Evolutionary conservation across 2,113 vertebrate genomes (phyloP), one percentile per base, ranked within the genome.

Genomic region (Ammodytes dubius): DNA sequence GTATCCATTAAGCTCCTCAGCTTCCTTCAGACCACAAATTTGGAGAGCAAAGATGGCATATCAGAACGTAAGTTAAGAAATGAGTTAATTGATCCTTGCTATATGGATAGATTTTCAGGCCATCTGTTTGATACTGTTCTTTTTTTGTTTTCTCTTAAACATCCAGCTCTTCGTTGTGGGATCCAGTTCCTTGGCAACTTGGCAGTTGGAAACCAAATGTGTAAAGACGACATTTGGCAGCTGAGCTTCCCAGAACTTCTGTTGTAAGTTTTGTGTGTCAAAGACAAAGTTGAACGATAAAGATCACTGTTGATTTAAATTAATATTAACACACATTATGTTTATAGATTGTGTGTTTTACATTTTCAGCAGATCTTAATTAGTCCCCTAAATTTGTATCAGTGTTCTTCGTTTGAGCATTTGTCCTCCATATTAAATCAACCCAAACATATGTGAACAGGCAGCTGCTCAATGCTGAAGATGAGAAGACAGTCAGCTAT

Each of bases 181-280:
- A 95, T 99, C 70, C 98, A 99, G 91, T 98, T 99, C 92, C 95
- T 99, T 57, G 98, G 98, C 89, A 99, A 99, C 61, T 7, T 97
- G 12, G 96, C 97, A 14, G 95, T 97, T 35, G 97, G 97, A 91
- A 99, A 99, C 73, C 94, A 92, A 82, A 93, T 93, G 53, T 97
- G 96, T 74, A 97, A 99, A 95, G 93, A 97, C 45, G 92, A 94
- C 43, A 94, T 99, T 70, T 99, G 95, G 95, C 77, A 40, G 60
- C 87, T 74, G 58, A 89, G 82, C 70, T 95, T 94, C 79, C 95
- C 95, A 45, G 82, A 88, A 52, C 84, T 91, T 54, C 78, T 95
- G 78, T 56, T 94, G 95, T 96, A 82, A 94, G 95, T 90, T 65
- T 70, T 54, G 6, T 39, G 11, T 40, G 27, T 11, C n/a, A 47